These are phyloP conservation scores for Hemicordylus capensis DNA, from an alignment of 2,113 vertebrate species.

Conservation along the genomic window DNA sequence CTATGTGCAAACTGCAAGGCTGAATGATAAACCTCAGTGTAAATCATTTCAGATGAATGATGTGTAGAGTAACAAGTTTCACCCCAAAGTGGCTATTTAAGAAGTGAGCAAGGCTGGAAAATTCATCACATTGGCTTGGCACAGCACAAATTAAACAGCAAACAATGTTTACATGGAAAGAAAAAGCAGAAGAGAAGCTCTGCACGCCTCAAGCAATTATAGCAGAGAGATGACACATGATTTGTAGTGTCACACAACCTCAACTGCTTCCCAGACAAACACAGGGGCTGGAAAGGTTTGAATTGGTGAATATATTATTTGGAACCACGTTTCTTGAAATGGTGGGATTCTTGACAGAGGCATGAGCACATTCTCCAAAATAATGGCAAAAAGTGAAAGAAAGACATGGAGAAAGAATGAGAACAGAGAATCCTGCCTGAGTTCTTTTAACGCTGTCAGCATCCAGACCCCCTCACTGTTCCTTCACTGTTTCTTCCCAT, in stretches of 20 bases:
- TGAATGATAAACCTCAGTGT: background rate
- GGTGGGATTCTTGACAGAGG: background rate
- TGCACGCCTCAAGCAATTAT: background rate
- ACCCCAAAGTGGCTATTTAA: conserved; percentile 3
- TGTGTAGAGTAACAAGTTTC: background rate
- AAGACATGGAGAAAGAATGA: background rate
- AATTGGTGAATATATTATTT: background rate
- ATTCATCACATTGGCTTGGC: conserved; percentile 7
- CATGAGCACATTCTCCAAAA: background rate
- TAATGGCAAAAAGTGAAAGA: background rate
- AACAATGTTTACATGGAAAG: conserved; percentile 5
- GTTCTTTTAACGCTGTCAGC: background rate
- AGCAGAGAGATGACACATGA: background rate
- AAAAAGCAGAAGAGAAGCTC: conserved; percentile 12
- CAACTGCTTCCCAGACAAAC: background rate
- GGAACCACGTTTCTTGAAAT: background rate
- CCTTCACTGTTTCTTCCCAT: background rate
- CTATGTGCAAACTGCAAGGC: background rate
- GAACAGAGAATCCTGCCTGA: background rate
- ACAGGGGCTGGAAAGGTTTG: background rate
- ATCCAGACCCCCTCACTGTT: background rate
- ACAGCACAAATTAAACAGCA: conserved; percentile 3
- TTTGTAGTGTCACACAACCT: background rate
- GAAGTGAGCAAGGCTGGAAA: background rate
- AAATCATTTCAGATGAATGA: background rate